phyloP scores from a whole-genome alignment of 1,140 invertebrate genomes.

The Nasonia vitripennis region DNA sequence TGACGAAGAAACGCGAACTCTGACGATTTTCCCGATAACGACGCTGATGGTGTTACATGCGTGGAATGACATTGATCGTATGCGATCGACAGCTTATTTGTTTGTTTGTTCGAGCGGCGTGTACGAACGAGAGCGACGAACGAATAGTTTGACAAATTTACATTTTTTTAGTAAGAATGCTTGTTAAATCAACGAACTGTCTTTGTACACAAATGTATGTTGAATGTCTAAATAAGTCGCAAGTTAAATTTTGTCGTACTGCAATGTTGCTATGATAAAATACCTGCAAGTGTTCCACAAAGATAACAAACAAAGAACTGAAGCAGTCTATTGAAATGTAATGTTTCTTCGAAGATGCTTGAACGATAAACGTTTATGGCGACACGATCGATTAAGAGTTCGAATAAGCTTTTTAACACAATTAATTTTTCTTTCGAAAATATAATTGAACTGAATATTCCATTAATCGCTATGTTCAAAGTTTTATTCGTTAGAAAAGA shows the following conservation, averaged over 20 bases:
- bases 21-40: not conserved
- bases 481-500: not conserved
- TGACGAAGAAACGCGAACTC: not conserved
- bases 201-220: not conserved
- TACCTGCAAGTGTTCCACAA: not conserved
- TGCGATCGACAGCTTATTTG: not conserved
- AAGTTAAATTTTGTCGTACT: not conserved
- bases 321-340: not conserved
- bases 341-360: slow-evolving; percentile 2
- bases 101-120: not conserved
- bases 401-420: not conserved
- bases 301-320: not conserved
- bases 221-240: not conserved
- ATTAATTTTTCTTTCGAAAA: not conserved
- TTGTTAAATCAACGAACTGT: not conserved
- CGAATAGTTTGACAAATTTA: not conserved
- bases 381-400: not conserved
- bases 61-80: not conserved
- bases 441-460: not conserved
- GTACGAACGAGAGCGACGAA: not conserved
- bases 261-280: not conserved
- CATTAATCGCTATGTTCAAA: not conserved
- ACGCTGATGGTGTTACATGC: not conserved
- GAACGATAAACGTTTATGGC: not conserved
- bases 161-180: not conserved